Base-by-base conservation (phyloP, 2,888 invertebrate species). In the Craniophora ligustri region DNA sequence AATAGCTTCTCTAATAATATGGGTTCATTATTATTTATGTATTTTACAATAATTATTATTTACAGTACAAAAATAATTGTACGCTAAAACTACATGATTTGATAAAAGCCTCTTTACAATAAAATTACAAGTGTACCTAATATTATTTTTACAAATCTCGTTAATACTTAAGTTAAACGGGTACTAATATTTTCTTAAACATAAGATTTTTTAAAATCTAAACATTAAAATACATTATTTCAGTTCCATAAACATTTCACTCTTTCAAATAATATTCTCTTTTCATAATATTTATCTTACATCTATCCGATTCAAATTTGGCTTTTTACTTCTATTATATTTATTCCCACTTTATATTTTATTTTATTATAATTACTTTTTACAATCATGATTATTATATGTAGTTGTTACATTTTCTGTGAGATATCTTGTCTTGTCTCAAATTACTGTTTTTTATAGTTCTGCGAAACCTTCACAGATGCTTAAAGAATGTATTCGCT, bases 51-150 rank as follows among this genome's bases (percentile, higher is more conserved):
- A 55, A 50, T 68, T 65, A 50, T 68, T 65, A 74, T 72, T 66
- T 66, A 73, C 69, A 81, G 78, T 85, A 85, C 83, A 85, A 85
- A 85, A 85, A 85, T 85, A 85, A 78, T 81, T 81, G 81, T 82
- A 84, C 81, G 71, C 61, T 50, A 35, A 28, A 68, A 39, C 38
- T 68, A 51, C 15, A 36, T 42, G 32, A 61, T 66, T 56, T 46
- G 21, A 58, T 62, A 60, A 58, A 72, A 78, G 76, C 74, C 67
- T 79, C 75, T 78, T 63, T 60, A 68, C 46, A 63, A 56, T 60
- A 23, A 6, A 40, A 36, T 30, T 15, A 10, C 11, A 35, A 35
- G 19, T n/a, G 19, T 46, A 44, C 35, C 32, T 0, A 18, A 38
- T 60, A 48, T 30, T 56, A 54, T 46, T 61, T 53, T 59, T 44